These are phyloP conservation scores for Botia kubotai DNA, from an alignment of 2,797 vertebrate species.

Conservation along the genomic window DNA sequence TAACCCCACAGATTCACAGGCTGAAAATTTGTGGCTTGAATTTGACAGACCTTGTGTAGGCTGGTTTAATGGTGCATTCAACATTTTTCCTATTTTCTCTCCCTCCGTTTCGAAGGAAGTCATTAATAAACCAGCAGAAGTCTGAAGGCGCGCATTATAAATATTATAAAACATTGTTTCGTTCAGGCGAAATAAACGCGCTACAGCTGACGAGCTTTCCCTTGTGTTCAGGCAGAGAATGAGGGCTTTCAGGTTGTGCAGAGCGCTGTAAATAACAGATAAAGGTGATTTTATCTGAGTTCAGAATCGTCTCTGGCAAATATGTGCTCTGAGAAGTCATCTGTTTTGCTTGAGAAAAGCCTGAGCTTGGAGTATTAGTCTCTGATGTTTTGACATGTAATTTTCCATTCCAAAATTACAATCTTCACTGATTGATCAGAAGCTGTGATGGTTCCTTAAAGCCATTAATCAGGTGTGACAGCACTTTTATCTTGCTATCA, in stretches of 20 bases:
- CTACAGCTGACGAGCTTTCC: constrained; percentile 62
- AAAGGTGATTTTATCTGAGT: constrained; percentile 72
- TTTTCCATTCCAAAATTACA: constrained; percentile 79
- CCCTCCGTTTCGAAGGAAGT: constrained; percentile 65
- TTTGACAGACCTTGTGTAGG: constrained; percentile 14
- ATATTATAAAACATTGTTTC: constrained; percentile 74
- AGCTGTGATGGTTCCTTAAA: constrained; percentile 65
- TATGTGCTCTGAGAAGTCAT: constrained; percentile 64
- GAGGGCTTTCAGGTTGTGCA: constrained; percentile 58
- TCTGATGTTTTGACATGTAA: constrained; percentile 78
- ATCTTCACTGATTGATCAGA: constrained; percentile 75
- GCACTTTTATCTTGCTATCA: constrained; percentile 75
- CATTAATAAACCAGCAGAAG: constrained; percentile 72
- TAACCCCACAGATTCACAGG: background rate
- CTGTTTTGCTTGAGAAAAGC: constrained; percentile 61
- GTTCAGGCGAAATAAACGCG: constrained; percentile 68
- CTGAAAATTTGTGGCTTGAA: background rate
- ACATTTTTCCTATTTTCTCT: constrained; percentile 17
- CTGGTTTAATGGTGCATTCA: constrained; percentile 27
- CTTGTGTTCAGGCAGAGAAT: constrained; percentile 58
- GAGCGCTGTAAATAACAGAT: constrained; percentile 70
- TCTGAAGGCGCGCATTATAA: constrained; percentile 72
- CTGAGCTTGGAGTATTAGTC: constrained; percentile 67
- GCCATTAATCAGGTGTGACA: constrained; percentile 77
- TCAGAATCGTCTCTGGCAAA: constrained; percentile 67